A percentile compares a stretch with the other conserved stretches of the same genome.
Conservation (phyloP, 1,140 invertebrate genomes). For the Procambarus virginalis region DNA sequence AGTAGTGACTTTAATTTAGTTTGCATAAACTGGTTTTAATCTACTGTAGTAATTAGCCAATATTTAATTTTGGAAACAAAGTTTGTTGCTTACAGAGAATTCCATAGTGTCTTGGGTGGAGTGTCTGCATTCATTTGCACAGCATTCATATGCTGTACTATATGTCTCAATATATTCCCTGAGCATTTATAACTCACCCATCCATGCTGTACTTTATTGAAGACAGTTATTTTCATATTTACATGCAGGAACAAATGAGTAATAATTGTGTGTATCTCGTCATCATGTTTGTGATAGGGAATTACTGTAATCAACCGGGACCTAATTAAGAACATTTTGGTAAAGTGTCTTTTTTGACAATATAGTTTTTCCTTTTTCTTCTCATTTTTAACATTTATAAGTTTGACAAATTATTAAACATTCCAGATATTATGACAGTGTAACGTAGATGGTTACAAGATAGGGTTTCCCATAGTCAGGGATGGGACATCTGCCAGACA, state of each 20-base stretch:
- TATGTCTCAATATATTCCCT: background rate
- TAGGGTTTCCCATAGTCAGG: too few relatives aligned
- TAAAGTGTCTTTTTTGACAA: background rate
- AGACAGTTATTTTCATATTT: background rate
- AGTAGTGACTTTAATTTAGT: background rate
- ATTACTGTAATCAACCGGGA: background rate
- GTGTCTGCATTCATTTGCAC: background rate
- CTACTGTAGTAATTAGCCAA: background rate
- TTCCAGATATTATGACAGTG: background rate
- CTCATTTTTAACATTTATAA: background rate
- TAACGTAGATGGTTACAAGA: too few relatives aligned
- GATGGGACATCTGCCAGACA: too few relatives aligned
- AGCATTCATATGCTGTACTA: background rate
- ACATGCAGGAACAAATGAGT: background rate
- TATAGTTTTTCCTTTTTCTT: background rate
- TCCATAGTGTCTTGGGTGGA: background rate
- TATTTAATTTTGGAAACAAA: background rate
- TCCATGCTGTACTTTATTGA: background rate
- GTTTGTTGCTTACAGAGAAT: background rate
- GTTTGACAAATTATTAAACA: background rate
- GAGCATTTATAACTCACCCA: background rate
- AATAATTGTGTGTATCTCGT: background rate
- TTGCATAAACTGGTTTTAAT: background rate
- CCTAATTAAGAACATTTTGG: background rate
- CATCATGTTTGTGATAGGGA: background rate